Evolutionary conservation across 2,113 vertebrate species (phyloP), one percentile per base, ranked within the genome.

Genomic region (Athene cunicularia): DNA sequence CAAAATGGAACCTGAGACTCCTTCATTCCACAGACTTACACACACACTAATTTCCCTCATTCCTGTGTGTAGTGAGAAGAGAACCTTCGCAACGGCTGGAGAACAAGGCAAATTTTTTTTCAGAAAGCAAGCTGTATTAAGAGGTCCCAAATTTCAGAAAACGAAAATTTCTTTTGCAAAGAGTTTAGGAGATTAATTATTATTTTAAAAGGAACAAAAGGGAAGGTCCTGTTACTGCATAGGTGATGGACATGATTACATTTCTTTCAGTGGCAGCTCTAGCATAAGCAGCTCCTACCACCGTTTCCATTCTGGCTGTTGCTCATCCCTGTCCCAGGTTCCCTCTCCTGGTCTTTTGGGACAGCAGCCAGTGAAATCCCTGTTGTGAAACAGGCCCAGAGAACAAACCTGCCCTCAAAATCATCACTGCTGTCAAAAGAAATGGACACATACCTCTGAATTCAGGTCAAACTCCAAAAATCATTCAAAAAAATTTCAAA

Each of bases 301-400:
- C 30, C 30, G 27, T 33, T 84, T 50, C 37, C 53, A 32, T 26
- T 53, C n/a, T 33, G 30, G 13, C 18, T 83, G 49, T 26, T 13
- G 22, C 33, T 59, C 67, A 37, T 10, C 28, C 50, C 41, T 67
- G 5, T 13, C 24, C n/a, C 68, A 60, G 35, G 8, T 15, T 73
- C 28, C 21, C 30, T 55, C 24, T 66, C 64, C 59, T 32, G n/a
- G 43, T 47, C 35, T 77, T 84, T n/a, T 35, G 27, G 35, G 23
- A 70, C 17, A 82, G 24, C 0, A 0, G 41, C 30, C 14, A 75
- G n/a, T 14, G 28, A 32, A 30, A 88, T 1, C 1, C 24, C 20
- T 19, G 9, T 9, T 24, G 33, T 28, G 28, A 66, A 84, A 90
- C 27, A 63, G 21, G 8, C 27, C 37, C 28, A 81, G 13, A 85